These are phyloP conservation scores for Peromyscus eremicus DNA, from an alignment of 2,797 vertebrate species.

Conservation along the genomic window DNA sequence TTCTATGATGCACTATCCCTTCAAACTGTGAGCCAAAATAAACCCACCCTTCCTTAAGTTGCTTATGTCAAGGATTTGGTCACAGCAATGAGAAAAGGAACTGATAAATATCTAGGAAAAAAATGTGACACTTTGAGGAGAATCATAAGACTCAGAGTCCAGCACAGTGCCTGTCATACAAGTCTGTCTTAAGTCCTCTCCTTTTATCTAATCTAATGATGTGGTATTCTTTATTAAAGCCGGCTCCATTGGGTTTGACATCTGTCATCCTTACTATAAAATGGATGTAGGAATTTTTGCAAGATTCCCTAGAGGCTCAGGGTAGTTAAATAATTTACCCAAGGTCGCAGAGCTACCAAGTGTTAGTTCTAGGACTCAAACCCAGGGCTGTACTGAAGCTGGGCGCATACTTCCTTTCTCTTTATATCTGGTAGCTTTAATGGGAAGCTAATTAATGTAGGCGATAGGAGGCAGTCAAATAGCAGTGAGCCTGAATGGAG, in stretches of 20 bases:
- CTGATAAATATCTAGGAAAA: background rate
- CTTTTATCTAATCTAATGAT: background rate
- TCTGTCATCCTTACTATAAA: background rate
- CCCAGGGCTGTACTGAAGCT: background rate
- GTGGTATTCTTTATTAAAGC: background rate
- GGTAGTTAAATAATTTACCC: background rate
- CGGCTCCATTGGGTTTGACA: background rate
- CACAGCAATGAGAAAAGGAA: background rate
- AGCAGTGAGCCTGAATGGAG: background rate
- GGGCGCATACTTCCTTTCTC: background rate
- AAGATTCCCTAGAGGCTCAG: background rate
- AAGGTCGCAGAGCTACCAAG: background rate
- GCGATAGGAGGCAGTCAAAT: background rate
- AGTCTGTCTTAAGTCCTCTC: slow-evolving; percentile 6
- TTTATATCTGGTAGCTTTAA: background rate
- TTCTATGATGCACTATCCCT: background rate
- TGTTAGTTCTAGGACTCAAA: background rate
- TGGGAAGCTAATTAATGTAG: background rate
- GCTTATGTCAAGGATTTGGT: background rate
- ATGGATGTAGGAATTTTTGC: background rate
- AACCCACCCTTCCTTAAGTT: background rate
- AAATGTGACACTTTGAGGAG: background rate
- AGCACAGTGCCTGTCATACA: background rate
- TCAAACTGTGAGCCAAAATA: background rate
- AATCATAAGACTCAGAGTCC: background rate